Conservation (phyloP, 2,888 invertebrate species). For the Ormia ochracea region DNA sequence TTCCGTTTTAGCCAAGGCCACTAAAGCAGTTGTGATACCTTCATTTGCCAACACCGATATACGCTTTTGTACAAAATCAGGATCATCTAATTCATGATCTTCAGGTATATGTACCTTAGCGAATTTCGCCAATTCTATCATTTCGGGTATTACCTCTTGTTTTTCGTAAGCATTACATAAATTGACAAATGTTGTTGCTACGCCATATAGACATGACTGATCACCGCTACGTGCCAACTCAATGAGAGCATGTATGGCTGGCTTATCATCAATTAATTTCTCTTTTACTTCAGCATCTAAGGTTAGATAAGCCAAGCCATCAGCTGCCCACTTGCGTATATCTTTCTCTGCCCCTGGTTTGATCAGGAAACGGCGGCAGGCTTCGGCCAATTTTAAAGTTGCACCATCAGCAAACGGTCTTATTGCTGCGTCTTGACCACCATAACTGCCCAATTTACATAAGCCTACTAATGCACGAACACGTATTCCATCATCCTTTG, state of each 20-base stretch:
- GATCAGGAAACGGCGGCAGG: constrained; percentile 92
- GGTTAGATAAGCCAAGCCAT: constrained; percentile 96
- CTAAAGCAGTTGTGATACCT: constrained; percentile 93
- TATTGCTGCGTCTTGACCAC: constrained; percentile 96
- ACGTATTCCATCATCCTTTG: constrained; percentile 91
- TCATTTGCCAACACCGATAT: constrained; percentile 85
- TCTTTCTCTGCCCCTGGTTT: constrained; percentile 92
- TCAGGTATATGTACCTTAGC: constrained; percentile 99
- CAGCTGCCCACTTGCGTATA: constrained; percentile 96
- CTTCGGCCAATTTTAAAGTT: constrained; percentile 92
- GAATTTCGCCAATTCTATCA: constrained; percentile 98
- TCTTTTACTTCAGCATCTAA: constrained; percentile 99
- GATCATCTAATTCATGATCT: constrained; percentile 93
- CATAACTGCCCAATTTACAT: constrained; percentile 96
- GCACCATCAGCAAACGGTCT: constrained; percentile 97
- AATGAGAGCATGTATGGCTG: constrained; percentile 90
- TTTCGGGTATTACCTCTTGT: constrained; percentile 95
- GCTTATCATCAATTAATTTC: constrained; percentile 90
- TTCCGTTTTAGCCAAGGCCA: constrained; percentile 93
- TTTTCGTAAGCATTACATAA: constrained; percentile 98
- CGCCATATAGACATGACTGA: constrained; percentile 91
- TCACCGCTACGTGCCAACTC: constrained; percentile 92
- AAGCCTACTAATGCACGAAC: constrained; percentile 94
- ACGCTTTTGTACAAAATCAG: constrained; percentile 90
- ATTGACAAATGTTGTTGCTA: constrained; percentile 96